These are phyloP conservation scores for Streblospio benedicti DNA, from an alignment of 1,140 invertebrate species.

Conservation along the genomic window DNA sequence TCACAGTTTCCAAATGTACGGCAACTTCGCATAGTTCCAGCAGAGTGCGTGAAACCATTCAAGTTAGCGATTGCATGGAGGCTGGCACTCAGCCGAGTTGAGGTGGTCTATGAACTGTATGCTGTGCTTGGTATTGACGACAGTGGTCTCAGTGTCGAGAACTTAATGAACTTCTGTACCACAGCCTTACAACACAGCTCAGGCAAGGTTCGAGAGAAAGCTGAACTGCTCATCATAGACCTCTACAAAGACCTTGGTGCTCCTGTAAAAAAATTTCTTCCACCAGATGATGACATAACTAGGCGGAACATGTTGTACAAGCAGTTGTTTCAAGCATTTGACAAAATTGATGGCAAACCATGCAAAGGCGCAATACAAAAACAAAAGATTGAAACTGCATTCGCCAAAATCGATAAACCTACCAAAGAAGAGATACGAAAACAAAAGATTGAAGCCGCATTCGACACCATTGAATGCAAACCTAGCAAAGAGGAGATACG, in stretches of 20 bases:
- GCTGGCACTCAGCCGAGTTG: slow-evolving; percentile 65
- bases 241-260: slow-evolving; percentile 51
- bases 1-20: slow-evolving; percentile 64
- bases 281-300: slow-evolving; percentile 82
- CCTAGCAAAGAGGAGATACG: no score
- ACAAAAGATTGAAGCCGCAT: no score
- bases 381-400: no score
- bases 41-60: slow-evolving; percentile 57
- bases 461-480: no score
- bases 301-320: slow-evolving; percentile 79
- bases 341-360: slow-evolving; percentile 64
- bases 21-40: slow-evolving; percentile 39
- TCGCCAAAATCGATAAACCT: no score
- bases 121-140: slow-evolving; percentile 31
- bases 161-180: slow-evolving; percentile 35
- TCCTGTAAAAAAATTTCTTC: slow-evolving; percentile 73
- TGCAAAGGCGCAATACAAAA: slow-evolving; percentile 36
- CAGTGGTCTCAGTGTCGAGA: slow-evolving; percentile 71
- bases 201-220: slow-evolving; percentile 77
- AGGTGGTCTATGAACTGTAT: slow-evolving; percentile 40
- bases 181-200: slow-evolving; percentile 62
- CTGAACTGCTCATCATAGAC: slow-evolving; percentile 72
- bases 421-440: no score
- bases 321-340: slow-evolving; percentile 86
- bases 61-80: slow-evolving; percentile 76